Evolutionary conservation across 2,113 vertebrate species (phyloP).

Genomic region (Mesembrinibis cayennensis): DNA sequence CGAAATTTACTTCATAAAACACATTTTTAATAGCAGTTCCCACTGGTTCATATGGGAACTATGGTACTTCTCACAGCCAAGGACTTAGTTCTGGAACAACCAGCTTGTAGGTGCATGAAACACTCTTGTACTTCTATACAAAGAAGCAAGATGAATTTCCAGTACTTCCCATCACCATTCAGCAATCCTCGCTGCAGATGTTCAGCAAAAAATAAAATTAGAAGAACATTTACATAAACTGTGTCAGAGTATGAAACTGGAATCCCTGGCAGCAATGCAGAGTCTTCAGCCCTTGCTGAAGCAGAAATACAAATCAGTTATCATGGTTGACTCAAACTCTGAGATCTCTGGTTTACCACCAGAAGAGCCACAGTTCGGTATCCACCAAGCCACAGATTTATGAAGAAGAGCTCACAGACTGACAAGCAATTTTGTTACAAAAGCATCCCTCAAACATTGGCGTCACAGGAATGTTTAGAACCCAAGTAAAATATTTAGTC

Average conservation of each 20-base stretch:
- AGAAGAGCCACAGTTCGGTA: constrained; percentile 55
- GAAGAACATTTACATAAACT: not conserved
- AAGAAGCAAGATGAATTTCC: not conserved
- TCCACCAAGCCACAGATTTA: constrained; percentile 56
- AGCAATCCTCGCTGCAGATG: not conserved
- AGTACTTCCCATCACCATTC: not conserved
- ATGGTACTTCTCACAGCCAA: not conserved
- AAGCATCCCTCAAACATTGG: constrained; percentile 10
- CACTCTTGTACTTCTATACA: not conserved
- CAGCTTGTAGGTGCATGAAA: not conserved
- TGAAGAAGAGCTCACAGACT: constrained; percentile 54
- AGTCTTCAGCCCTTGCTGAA: constrained; percentile 57
- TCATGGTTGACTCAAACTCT: constrained; percentile 22
- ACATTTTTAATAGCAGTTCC: not conserved
- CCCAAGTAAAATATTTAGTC: constrained; percentile 61
- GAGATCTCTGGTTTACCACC: constrained; percentile 41
- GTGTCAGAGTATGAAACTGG: not conserved
- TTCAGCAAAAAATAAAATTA: constrained; percentile 18
- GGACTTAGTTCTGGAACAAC: not conserved
- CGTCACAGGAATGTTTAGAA: constrained; percentile 35
- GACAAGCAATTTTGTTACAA: constrained; percentile 63
- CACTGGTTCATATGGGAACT: not conserved
- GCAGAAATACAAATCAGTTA: constrained; percentile 47
- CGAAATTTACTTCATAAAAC: not conserved
- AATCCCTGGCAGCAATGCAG: not conserved